These are phyloP conservation scores for Dasypolia templi DNA, from an alignment of 2,888 invertebrate species.

Conservation along the genomic window DNA sequence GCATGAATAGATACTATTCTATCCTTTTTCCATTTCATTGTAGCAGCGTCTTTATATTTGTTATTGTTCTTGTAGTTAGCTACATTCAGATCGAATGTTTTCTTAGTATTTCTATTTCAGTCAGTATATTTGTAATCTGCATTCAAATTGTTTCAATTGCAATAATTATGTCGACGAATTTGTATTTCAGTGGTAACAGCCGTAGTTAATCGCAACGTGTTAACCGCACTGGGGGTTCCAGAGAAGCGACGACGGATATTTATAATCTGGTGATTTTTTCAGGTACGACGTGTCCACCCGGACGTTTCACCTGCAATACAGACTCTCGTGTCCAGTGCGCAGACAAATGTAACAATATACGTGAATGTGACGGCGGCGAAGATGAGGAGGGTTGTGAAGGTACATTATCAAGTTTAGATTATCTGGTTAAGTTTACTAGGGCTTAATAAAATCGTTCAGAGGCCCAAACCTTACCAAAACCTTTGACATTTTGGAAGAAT, in stretches of 20 bases:
- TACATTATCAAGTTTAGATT: conserved; percentile 32
- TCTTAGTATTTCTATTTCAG: conserved; percentile 26
- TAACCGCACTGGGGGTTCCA: conserved; percentile 43
- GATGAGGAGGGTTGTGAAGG: conserved; percentile 91
- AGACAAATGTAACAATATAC: conserved; percentile 82
- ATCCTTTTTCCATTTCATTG: conserved; percentile 1
- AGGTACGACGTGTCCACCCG: conserved; percentile 75
- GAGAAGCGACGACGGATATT: not conserved
- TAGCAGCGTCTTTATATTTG: conserved; percentile 7
- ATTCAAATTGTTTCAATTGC: not conserved
- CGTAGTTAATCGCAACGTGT: conserved; percentile 51
- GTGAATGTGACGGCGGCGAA: conserved; percentile 90
- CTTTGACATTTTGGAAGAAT: too few species aligned
- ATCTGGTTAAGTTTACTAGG: not conserved
- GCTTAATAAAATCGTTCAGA: conserved; percentile 1
- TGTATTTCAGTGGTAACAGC: conserved; percentile 40
- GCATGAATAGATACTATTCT: conserved; percentile 43
- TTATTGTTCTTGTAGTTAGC: conserved; percentile 37
- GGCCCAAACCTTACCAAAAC: conserved; percentile 3
- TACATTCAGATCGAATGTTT: not conserved
- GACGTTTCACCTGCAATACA: conserved; percentile 73
- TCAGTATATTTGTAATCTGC: not conserved
- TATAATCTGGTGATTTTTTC: conserved; percentile 57
- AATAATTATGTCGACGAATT: conserved; percentile 4
- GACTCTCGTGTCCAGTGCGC: conserved; percentile 75